Evolutionary conservation across 1,140 invertebrate species (phyloP), one percentile per base, ranked within the genome.

Genomic region (Aphelenchoides avenae): DNA sequence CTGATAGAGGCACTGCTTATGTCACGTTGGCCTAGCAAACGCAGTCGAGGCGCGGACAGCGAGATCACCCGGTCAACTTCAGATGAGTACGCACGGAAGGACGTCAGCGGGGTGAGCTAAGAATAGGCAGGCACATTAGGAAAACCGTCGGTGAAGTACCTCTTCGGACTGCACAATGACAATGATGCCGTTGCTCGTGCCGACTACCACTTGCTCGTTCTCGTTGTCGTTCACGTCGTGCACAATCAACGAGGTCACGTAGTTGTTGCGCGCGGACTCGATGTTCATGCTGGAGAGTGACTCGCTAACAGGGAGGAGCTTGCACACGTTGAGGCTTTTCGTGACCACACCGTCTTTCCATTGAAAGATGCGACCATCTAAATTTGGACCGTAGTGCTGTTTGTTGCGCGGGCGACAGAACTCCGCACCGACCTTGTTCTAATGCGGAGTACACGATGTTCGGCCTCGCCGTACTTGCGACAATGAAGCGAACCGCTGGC

Each of bases 31-130:
- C n/a, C n/a, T n/a, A n/a, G n/a, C n/a, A n/a, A n/a, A n/a, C 37
- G 29, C 11, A 5, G 20, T 0, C 20, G 11, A 5, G 30, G n/a
- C 7, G 54, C 26, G 40, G 41, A 61, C 1, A 68, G 15, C 7
- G 63, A 37, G 26, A 64, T 71, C 5, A n/a, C n/a, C n/a, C 39
- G 34, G 31, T 64, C 67, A 31, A 64, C 52, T 13, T 55, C 33
- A 13, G 50, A 59, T 18, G 31, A 34, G 30, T 56, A 64, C 15
- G 61, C 52, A 22, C 61, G 66, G 30, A 64, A 64, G 5, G 61
- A 68, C 27, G 64, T 64, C 11, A 64, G 34, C 26, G 61, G 61
- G 4, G 52, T 37, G 43, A 64, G 30, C 60, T 62, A 29, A 61
- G 52, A 36, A 57, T 6, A 40, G 7, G n/a, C n/a, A 41, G 46